Evolutionary conservation across 2,113 vertebrate genomes (phyloP), one percentile per base, ranked within the genome.

Genomic region (Geothlypis trichas): DNA sequence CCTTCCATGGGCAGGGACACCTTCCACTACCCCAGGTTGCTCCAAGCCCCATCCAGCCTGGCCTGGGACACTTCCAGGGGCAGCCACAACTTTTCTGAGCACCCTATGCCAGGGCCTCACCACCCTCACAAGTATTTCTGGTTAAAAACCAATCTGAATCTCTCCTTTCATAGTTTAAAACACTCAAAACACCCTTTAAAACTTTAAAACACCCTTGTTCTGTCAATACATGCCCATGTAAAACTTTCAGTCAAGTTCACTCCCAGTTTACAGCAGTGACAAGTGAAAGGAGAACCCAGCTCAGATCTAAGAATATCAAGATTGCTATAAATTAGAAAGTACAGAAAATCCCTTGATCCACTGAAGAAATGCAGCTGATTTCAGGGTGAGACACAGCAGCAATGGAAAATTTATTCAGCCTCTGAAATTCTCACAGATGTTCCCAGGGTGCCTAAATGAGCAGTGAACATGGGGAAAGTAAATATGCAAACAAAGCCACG

Each of bases 11-110:
- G 9, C 55, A 49, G 15, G n/a, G 31, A 69, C 57, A 55, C 1
- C 5, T 77, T 2, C 31, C 31, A 28, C 35, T 3, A 0, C 4
- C 12, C 31, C 72, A 55, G 55, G 9, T 0, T 69, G 26, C 12
- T 83, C 55, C 62, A 35, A 69, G 5, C 9, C 41, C 47, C 16
- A 18, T 69, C 41, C 55, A 69, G 0, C 35, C 31, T 49, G 47
- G 10, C n/a, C 21, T 49, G 9, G 79, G 8, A 15, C 47, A 35
- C 7, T 62, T 3, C 30, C 63, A 76, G 41, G 9, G 10, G 1
- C 41, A 54, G 30, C 46, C 47, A 54, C 54, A 75, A 19, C 19
- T 41, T 1, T 9, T 54, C 69, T 82, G 54, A 9, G 11, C 7
- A 61, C 0, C 9, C 28, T 39, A 4, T 39, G 8, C 61, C 61